Conservation (phyloP, 2,113 vertebrate genomes). For the Oryctolagus cuniculus region mOryCun1.1 NC_091436.1:150914501-150915000, state of each 20-base stretch:
- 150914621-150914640: constrained; percentile 73
- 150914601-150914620: constrained; percentile 78
- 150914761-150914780: constrained; percentile 76
- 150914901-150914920: constrained; percentile 71
- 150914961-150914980: constrained; percentile 17
- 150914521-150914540: constrained; percentile 46
- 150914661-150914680: constrained; percentile 72
- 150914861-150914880: constrained; percentile 55
- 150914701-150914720: constrained; percentile 79
- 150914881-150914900: constrained; percentile 71
- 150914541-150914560: background rate
- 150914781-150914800: constrained; percentile 83
- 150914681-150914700: constrained; percentile 75
- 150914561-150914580: constrained; percentile 58
- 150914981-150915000: background rate
- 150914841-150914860: constrained; percentile 81
- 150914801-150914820: constrained; percentile 78
- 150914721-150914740: constrained; percentile 72
- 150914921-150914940: constrained; percentile 30
- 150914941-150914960: constrained; percentile 16
- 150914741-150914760: constrained; percentile 78
- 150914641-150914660: constrained; percentile 73
- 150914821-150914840: constrained; percentile 77
- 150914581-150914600: constrained; percentile 70
- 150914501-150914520: background rate